Evolutionary conservation across 2,888 invertebrate species (phyloP).

Genomic region (Sipha maydis): DNA sequence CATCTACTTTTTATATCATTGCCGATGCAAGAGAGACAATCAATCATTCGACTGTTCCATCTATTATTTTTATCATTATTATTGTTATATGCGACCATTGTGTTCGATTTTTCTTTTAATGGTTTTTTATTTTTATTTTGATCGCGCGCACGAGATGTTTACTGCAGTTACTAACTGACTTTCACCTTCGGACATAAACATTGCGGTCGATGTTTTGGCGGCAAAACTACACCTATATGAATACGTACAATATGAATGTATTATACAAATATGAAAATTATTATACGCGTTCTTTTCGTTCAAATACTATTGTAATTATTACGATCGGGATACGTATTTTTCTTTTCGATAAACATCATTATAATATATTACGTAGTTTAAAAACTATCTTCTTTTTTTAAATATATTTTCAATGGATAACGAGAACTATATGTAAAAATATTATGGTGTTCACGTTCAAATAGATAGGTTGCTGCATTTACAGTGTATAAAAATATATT

Average conservation of each 20-base stretch:
- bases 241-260: background rate
- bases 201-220: conserved; percentile 52
- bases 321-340: background rate
- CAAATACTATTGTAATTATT: background rate
- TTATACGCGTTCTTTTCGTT: background rate
- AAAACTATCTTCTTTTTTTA: too few relatives aligned
- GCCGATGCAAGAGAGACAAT: conserved; percentile 29
- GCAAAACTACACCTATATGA: conserved; percentile 16
- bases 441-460: background rate
- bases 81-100: conserved; percentile 27
- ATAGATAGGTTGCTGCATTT: background rate
- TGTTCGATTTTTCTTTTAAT: conserved; percentile 33
- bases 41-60: conserved; percentile 17
- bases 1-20: background rate
- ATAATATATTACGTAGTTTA: background rate
- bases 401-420: too few relatives aligned
- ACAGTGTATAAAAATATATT: background rate
- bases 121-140: background rate
- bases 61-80: conserved; percentile 47
- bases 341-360: background rate
- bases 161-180: conserved; percentile 48
- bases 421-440: too few relatives aligned
- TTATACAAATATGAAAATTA: conserved; percentile 21
- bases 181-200: conserved; percentile 54
- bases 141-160: conserved; percentile 35